These are phyloP conservation scores for Solea senegalensis DNA, from an alignment of 2,113 vertebrate species.

Conservation along the genomic window DNA sequence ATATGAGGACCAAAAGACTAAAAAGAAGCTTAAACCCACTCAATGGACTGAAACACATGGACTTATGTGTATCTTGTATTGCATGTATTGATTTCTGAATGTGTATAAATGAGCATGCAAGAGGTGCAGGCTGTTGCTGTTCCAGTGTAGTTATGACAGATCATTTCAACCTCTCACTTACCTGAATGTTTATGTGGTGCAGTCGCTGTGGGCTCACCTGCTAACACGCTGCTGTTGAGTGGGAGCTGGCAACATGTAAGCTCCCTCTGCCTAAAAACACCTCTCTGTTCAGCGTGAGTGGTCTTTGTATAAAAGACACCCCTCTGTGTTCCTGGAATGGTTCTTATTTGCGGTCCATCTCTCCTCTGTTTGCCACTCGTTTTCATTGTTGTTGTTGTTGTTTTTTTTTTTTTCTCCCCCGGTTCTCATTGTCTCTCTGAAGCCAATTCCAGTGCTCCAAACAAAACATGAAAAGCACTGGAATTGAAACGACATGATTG, in stretches of 20 bases:
- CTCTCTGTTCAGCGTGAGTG: conserved; percentile 50
- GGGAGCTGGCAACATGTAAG: conserved; percentile 11
- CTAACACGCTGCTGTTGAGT: conserved; percentile 38
- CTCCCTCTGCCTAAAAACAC: conserved; percentile 29
- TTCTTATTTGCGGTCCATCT: conserved; percentile 42
- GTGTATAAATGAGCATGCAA: too few species aligned
- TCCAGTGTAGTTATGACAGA: background rate
- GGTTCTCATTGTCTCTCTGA: conserved; percentile 47
- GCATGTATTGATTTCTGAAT: too few species aligned
- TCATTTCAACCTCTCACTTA: conserved; percentile 26
- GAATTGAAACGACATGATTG: conserved; percentile 56
- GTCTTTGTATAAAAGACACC: conserved; percentile 62
- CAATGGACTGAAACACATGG: too few species aligned
- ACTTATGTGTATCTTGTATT: too few species aligned
- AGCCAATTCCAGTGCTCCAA: conserved; percentile 50
- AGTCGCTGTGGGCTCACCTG: conserved; percentile 41
- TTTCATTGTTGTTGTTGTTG: background rate
- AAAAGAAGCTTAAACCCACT: too few species aligned
- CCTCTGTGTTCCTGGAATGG: conserved; percentile 48
- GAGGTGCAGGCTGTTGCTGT: too few species aligned
- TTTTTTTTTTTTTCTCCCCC: background rate
- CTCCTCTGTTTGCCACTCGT: conserved; percentile 17
- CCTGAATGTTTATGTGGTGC: conserved; percentile 40
- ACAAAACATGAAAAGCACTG: conserved; percentile 46
- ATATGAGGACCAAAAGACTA: too few species aligned